Evolutionary conservation across 2,797 vertebrate species (phyloP), one percentile per base, ranked within the genome.

Genomic region (Galagoides demidoff): DNA sequence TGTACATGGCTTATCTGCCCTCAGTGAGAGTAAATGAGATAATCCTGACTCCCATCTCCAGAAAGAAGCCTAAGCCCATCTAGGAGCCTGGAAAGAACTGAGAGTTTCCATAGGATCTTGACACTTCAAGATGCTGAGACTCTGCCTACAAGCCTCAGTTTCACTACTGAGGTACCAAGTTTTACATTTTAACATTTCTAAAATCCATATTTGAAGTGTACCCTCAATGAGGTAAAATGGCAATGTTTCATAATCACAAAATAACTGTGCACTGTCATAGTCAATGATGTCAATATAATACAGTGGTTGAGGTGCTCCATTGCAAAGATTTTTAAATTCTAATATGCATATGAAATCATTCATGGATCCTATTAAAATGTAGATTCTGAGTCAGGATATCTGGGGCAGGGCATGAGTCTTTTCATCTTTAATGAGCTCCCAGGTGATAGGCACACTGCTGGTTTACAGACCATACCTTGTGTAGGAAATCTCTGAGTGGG

Each of bases 131-230:
- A 45, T 49, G 17, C 19, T 63, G 23, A 91, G 74, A 52, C 5
- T 59, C 49, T 39, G 16, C 3, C 9, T 85, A 1, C 13, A 84
- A 94, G 20, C 17, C 5, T 84, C 45, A 63, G 73, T 23, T 20
- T 25, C 57, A 76, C 31, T 27, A 25, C 61, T 78, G 12, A 78
- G 39, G 9, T 81, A 52, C 55, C 29, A 77, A 37, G 3, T 4
- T 89, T 89, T 34, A 66, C 52, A 88, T 68, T 84, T 85, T 87
- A 66, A 59, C 16, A 45, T 85, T 61, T 94, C 64, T 96, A 59
- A 92, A 91, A 90, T 63, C 2, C 37, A 29, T 22, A 71, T 43
- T 31, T 70, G n/a, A 86, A 17, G 3, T 45, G 2, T 23, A n/a
- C 27, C 27, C n/a, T 43, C 25, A 5, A 11, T 8, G 39, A 83